Percentiles rank a stretch among this genome's conserved stretches.
Conservation (phyloP, 2,888 invertebrate genomes). For the Drosophila ochracea region DNA sequence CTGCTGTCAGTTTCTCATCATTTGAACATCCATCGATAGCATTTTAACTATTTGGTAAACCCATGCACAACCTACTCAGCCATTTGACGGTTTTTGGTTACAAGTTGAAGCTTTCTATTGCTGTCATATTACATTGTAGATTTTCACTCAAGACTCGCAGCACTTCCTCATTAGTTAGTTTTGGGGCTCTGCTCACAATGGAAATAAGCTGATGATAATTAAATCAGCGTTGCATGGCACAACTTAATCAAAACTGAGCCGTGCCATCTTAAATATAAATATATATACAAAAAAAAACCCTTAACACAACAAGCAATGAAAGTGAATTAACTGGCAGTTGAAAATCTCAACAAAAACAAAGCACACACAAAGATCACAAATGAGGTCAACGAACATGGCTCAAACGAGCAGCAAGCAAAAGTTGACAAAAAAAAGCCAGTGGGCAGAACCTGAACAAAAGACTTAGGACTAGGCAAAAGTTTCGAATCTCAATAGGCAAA, state of each 20-base stretch:
- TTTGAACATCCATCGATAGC: slow-evolving; percentile 24
- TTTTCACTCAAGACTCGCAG: slow-evolving; percentile 58
- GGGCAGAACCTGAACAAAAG: slow-evolving; percentile 65
- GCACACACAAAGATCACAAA: slow-evolving; percentile 32
- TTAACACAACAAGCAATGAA: slow-evolving; percentile 55
- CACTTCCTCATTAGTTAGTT: slow-evolving; percentile 70
- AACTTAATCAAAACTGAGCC: slow-evolving; percentile 77
- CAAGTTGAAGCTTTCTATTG: slow-evolving; percentile 56
- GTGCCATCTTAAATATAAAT: slow-evolving; percentile 40
- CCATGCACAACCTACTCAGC: slow-evolving; percentile 37
- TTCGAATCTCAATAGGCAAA: slow-evolving; percentile 45
- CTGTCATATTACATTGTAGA: slow-evolving; percentile 46
- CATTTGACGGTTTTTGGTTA: slow-evolving; percentile 27
- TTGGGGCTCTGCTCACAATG: slow-evolving; percentile 54
- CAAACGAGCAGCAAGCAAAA: slow-evolving; percentile 46
- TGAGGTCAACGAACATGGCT: slow-evolving; percentile 73
- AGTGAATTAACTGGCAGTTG: slow-evolving; percentile 69
- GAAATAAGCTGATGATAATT: slow-evolving; percentile 67
- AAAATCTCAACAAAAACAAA: slow-evolving; percentile 43
- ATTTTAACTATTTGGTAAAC: slow-evolving; percentile 25
- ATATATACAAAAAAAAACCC: slow-evolving; percentile 7
- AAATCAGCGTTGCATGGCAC: slow-evolving; percentile 80
- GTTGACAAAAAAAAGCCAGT: slow-evolving; percentile 64
- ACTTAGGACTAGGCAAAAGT: slow-evolving; percentile 46
- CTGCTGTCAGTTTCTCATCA: not conserved